Evolutionary conservation across 2,113 vertebrate genomes (phyloP), one percentile per base, ranked within the genome.

Genomic region (Odocoileus hemionus): DNA sequence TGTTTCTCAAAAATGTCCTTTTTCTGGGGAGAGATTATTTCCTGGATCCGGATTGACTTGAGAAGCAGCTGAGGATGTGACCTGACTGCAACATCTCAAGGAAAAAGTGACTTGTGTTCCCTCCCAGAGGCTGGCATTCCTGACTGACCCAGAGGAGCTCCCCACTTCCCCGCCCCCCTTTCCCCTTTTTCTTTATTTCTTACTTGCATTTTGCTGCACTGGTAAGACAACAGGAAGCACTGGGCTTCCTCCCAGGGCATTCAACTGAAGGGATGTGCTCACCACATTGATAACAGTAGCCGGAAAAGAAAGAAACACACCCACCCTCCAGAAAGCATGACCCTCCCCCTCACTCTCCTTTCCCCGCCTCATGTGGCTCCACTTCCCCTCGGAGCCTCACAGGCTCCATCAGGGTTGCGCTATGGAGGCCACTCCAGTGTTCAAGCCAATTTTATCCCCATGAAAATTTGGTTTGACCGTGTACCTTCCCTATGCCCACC

Each of bases 191-290:
- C 70, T 88, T 84, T 89, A 87, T 83, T 83, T 97, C 85, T 94
- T 64, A 70, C 79, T 95, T 96, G 94, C 67, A 50, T 92, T 91
- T 92, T 79, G 57, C 91, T 86, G 61, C 91, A 39, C 6, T 90
- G 78, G 92, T 97, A 93, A 98, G 95, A 97, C 74, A 97, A 98
- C 97, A 98, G 98, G 97, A 98, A 98, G 79, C 57, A 19, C 45
- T 15, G 74, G 93, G 97, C 95, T 98, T 98, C 97, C 98, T 98
- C 92, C 95, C 90, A 84, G 95, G 84, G 96, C 86, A 91, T 89
- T 96, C 93, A 78, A 30, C 86, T 70, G 78, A 95, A 97, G 92
- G 90, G 95, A 92, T 93, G 96, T 94, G 60, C 96, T 98, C 30
- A 97, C 95, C 91, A 80, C 85, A 96, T 36, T 4, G 88, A 98